Evolutionary conservation across 64 coral and sea anemone species (phyloP), one percentile per base, ranked within the genome.

Genomic region (Pocillopora verrucosa): DNA sequence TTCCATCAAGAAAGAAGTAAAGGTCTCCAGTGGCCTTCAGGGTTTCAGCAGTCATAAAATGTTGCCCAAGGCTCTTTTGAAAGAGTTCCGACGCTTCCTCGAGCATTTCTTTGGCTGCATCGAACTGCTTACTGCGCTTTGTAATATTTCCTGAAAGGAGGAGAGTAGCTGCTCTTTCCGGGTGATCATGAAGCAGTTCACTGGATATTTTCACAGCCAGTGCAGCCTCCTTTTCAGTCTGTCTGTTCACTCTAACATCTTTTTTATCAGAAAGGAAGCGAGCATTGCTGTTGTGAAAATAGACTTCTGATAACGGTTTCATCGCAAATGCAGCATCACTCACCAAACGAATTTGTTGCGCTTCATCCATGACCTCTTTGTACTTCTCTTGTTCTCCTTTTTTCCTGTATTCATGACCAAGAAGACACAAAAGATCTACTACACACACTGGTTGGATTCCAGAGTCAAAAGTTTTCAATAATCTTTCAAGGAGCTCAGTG

Each of bases 21-120:
- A 72, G 34, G 63, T 90, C 88, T 38, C 65, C 88, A 36, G 82
- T 60, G 25, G 73, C 78, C 56, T 90, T 90, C 11, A 74, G 56
- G 16, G 35, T 19, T 13, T 81, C 65, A 22, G 77, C 88, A 17
- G 88, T 90, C 15, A 36, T 72, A 15, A 90, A 81, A 59, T 90
- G 88, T 60, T 73, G 14, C 13, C 88, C 88, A 41, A 90, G 72
- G 20, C 22, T 0, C 1, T 60, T 41, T 4, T 73, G 20, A 37
- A 74, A 90, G 10, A 94, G 61, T 0, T 61, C 25, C 12, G 67
- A 51, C 0, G 83, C 89, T 14, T 91, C 36, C 16, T 61, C 9
- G 14, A 81, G 75, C 15, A 65, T 87, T 12, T 82, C 5, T 45
- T 41, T n/a, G 2, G 93, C 93, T 24, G 76, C 65, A 59, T 73